A percentile compares a stretch with the other conserved stretches of the same genome.
These are phyloP conservation scores for Antheraea pernyi DNA, from an alignment of 1,140 invertebrate species.

Conservation along the genomic window DNA sequence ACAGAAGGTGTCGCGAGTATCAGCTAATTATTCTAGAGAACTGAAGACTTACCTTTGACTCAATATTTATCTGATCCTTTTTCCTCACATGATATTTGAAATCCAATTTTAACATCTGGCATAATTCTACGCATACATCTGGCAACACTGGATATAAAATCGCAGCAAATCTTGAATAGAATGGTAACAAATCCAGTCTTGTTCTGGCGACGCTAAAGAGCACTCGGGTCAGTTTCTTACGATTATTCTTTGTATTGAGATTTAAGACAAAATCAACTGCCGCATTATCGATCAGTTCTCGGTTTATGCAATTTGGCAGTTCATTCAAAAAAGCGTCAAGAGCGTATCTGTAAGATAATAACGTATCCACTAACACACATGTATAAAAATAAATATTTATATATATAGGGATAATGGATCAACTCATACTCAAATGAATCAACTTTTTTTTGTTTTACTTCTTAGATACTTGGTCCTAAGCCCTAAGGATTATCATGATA, in stretches of 20 bases:
- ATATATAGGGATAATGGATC: background rate
- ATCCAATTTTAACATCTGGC: slow-evolving; percentile 93
- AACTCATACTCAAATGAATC: too few relatives aligned
- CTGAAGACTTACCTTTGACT: slow-evolving; percentile 87
- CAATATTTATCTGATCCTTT: slow-evolving; percentile 99
- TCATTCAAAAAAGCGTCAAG: slow-evolving; percentile 93
- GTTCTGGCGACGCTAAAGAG: slow-evolving; percentile 91
- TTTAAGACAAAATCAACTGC: slow-evolving; percentile 97
- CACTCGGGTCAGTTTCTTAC: slow-evolving; percentile 93
- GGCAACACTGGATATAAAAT: slow-evolving; percentile 94
- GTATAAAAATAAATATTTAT: background rate
- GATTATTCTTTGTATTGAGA: slow-evolving; percentile 96
- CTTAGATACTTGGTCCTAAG: too few relatives aligned
- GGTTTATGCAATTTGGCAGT: slow-evolving; percentile 96
- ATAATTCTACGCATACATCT: slow-evolving; percentile 92
- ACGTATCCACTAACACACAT: background rate
- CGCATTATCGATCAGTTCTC: slow-evolving; percentile 97
- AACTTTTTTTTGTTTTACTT: too few relatives aligned
- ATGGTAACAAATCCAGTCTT: slow-evolving; percentile 95
- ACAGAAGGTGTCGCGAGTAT: too few relatives aligned
- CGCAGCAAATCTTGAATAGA: slow-evolving; percentile 96
- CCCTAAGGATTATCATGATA: too few relatives aligned
- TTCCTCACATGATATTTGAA: slow-evolving; percentile 97
- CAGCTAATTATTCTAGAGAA: too few relatives aligned
- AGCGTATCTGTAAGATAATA: slow-evolving; percentile 62